A percentile compares a stretch with the other conserved stretches of the same genome.
These are phyloP conservation scores for Rhinoraja longicauda DNA, from an alignment of 2,797 vertebrate species.

Conservation along the genomic window DNA sequence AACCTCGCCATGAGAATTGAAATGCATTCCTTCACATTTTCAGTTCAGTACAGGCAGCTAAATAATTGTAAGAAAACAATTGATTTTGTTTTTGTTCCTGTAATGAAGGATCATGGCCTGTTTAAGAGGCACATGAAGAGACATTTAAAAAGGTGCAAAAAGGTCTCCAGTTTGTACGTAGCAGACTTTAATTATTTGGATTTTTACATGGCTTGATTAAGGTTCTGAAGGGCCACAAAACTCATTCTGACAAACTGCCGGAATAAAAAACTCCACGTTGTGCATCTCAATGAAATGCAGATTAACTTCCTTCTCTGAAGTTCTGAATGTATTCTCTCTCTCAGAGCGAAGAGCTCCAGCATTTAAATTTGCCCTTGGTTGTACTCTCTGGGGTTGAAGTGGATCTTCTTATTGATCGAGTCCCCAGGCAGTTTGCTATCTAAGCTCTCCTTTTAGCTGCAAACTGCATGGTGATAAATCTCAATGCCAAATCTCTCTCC, in stretches of 20 bases:
- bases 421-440: slow-evolving; percentile 7
- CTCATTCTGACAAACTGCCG: neutral
- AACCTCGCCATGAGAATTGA: neutral
- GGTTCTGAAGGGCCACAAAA: neutral
- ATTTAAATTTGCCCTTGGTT: slow-evolving; percentile 20
- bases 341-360: too few relatives aligned
- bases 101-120: neutral
- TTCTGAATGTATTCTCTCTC: slow-evolving; percentile 18
- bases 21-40: neutral
- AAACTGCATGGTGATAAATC: neutral
- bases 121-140: neutral
- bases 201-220: slow-evolving; percentile 33
- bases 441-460: neutral
- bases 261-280: neutral
- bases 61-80: neutral
- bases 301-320: neutral
- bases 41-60: neutral
- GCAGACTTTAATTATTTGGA: neutral
- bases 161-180: neutral
- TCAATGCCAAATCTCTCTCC: neutral
- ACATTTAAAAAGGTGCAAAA: neutral
- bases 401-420: slow-evolving; percentile 8
- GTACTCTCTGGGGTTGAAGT: slow-evolving; percentile 3
- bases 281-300: neutral
- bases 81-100: neutral